Base-by-base conservation (phyloP, 2,797 vertebrate species). In the Alca torda region DNA sequence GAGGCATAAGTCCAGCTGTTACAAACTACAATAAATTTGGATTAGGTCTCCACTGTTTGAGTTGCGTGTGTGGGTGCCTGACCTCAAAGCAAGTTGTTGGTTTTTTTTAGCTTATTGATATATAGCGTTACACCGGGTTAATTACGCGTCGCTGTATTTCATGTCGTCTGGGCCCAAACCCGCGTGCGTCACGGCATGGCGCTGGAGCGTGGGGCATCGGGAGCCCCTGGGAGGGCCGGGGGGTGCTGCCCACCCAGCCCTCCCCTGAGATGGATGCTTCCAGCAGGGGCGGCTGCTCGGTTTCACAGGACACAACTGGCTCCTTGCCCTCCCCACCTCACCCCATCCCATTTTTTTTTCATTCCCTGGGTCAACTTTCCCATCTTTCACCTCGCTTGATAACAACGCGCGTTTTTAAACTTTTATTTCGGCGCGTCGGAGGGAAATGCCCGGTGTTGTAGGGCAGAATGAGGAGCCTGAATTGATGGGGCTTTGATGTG, bases 1-100 rank as follows among this genome's bases (percentile, higher is more conserved):
- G 91, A 96, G 91, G 92, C 80, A 95, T 96, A 97, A 97, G 96
- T 94, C 97, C 97, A 97, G 97, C 97, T 97, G 97, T 96, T 97
- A 94, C 91, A 91, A 96, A 97, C 94, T 81, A 93, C 93, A 97
- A 94, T 97, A 97, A 97, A 97, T 97, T 97, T 96, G 96, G 97
- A 97, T 97, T 97, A 97, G 93, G 95, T 96, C 91, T 97, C 96
- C 87, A 93, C 92, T 96, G 93, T 97, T 97, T 97, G 96, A 97
- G 93, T 97, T 96, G 91, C 0, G 23, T 96, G 95, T 96, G 95
- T 94, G 94, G 95, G 97, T 97, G 94, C 97, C 91, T 97, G 97
- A 97, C 96, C 97, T 97, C 95, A 95, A 97, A 95, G 94, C 84
- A 92, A 96, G 96, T 91, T 97, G 94, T 95, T 95, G 89, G 57